phyloP scores from a whole-genome alignment of 1,140 invertebrate species.

The Lucilia sericata region DNA sequence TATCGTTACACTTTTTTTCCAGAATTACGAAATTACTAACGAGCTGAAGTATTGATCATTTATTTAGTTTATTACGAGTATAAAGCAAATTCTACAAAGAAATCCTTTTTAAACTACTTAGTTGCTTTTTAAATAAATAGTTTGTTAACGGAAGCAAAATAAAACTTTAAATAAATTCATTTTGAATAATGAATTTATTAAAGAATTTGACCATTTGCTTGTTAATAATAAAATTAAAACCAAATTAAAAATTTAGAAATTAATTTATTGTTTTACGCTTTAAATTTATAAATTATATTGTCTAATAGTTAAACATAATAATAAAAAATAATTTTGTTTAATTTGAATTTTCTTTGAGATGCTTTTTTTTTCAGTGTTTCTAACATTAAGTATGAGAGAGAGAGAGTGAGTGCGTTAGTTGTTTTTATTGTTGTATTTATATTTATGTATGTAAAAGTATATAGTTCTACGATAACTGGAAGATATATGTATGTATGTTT shows the following conservation, averaged over 20 bases:
- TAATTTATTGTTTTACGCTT: background rate
- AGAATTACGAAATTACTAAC: background rate
- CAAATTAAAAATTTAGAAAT: too few species aligned
- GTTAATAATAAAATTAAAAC: too few species aligned
- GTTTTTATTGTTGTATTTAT: background rate
- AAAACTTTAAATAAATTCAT: too few species aligned
- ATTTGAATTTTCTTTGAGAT: background rate
- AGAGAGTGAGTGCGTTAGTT: background rate
- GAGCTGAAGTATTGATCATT: background rate
- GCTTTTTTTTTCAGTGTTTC: constrained; percentile 14
- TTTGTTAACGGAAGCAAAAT: too few species aligned
- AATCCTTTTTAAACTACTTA: background rate
- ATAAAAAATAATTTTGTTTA: background rate
- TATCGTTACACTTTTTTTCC: background rate
- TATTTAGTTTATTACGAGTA: background rate
- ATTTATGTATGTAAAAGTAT: background rate
- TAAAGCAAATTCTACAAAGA: constrained; percentile 7
- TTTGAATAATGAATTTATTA: too few species aligned
- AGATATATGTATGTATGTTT: constrained; percentile 33
- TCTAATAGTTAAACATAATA: background rate
- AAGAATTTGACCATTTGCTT: too few species aligned
- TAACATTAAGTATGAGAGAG: constrained; percentile 28
- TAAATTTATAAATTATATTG: background rate
- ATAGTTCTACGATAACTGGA: constrained; percentile 24
- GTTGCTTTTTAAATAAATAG: too few species aligned